Evolutionary conservation across 2,797 vertebrate genomes (phyloP), one percentile per base, ranked within the genome.

Genomic region (Epinephelus coioides): DNA sequence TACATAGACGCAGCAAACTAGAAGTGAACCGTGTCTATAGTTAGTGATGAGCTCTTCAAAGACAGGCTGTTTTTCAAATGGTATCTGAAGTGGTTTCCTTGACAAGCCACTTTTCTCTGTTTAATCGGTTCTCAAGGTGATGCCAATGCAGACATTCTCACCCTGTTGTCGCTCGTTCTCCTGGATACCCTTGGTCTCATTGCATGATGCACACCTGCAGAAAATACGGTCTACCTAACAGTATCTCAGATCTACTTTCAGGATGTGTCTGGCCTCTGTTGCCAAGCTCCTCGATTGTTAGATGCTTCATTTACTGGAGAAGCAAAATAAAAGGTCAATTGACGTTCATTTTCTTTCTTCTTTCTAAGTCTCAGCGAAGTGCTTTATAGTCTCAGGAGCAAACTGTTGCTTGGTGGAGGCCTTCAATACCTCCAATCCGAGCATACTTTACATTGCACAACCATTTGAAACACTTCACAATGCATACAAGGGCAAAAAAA

Each of bases 61-160:
- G 30, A 51, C 43, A 56, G 38, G n/a, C 0, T 3, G 17, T 44
- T 69, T 69, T 46, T 79, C 44, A 70, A 69, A 82, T 55, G 14
- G 19, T 69, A 57, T 64, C 49, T 69, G 57, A 56, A 70, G 57
- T 59, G 65, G 7, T 73, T 84, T 87, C 73, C 59, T 74, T 82
- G 17, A 73, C 6, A 78, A 82, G 67, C 40, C 17, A 59, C 77
- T 70, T 76, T 66, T 66, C 49, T 30, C 14, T 49, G 11, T 79
- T 15, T 79, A 74, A 78, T 81, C 73, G 47, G 46, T 63, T 81
- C 25, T 72, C 78, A 86, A 65, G 61, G 61, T 77, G 73, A 74
- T 1, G 4, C 18, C 34, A 43, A 44, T 40, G 19, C 23, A 56
- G 44, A 79, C 21, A 55, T 64, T 74, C 67, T 64, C n/a, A 43